phyloP scores from a whole-genome alignment of 2,888 invertebrate genomes.

The Galerucella pusilla region DNA sequence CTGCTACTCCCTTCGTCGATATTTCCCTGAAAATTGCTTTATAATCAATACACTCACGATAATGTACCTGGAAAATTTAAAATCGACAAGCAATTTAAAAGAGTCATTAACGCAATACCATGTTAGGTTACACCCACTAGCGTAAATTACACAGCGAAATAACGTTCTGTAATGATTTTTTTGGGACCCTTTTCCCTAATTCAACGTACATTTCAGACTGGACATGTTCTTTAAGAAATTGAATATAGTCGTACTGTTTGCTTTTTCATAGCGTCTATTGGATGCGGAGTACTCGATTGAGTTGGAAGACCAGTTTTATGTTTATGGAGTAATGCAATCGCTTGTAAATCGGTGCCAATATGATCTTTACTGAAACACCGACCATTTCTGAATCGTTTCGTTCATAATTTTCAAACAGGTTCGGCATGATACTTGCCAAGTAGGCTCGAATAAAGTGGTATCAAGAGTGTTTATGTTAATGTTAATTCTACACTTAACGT shows the following conservation, averaged over 20 bases:
- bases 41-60: slow-evolving; percentile 24
- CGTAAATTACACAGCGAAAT: slow-evolving; percentile 38
- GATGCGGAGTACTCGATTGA: slow-evolving; percentile 28
- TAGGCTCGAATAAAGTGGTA: slow-evolving; percentile 15
- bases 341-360: slow-evolving; percentile 59
- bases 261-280: slow-evolving; percentile 25
- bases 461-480: slow-evolving; percentile 12
- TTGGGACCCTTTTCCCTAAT: slow-evolving; percentile 51
- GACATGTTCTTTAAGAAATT: slow-evolving; percentile 42
- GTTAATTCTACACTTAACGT: not conserved
- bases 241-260: slow-evolving; percentile 35
- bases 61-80: slow-evolving; percentile 20
- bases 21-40: slow-evolving; percentile 10
- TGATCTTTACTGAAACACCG: slow-evolving; percentile 55
- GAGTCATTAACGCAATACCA: slow-evolving; percentile 33
- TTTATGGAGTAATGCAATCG: slow-evolving; percentile 53
- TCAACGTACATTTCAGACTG: slow-evolving; percentile 46
- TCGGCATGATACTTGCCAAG: slow-evolving; percentile 35
- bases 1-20: not conserved
- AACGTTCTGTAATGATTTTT: slow-evolving; percentile 38
- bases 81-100: slow-evolving; percentile 25
- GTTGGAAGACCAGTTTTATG: slow-evolving; percentile 46
- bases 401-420: slow-evolving; percentile 44
- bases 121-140: slow-evolving; percentile 41
- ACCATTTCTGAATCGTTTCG: slow-evolving; percentile 48